A percentile compares a stretch with the other conserved stretches of the same genome.
phyloP scores from a whole-genome alignment of 2,797 vertebrate genomes.

The Echeneis naucrates region DNA sequence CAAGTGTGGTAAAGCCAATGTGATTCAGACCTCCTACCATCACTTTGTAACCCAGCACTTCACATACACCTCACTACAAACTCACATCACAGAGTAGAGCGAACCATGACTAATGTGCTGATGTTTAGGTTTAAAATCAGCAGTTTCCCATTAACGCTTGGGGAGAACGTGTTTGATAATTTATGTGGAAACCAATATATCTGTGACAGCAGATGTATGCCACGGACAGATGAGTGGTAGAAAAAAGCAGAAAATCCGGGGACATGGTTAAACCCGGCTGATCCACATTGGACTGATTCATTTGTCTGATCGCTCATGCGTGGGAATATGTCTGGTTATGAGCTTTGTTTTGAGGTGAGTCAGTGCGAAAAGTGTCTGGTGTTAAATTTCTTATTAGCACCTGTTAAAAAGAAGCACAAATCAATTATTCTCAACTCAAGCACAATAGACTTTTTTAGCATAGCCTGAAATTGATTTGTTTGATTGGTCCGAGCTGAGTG shows the following conservation, averaged over 20 bases:
- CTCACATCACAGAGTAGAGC: not conserved
- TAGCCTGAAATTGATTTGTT: conserved; percentile 36
- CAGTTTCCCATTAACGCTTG: conserved; percentile 16
- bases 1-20: not conserved
- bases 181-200: conserved; percentile 19
- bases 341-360: conserved; percentile 19
- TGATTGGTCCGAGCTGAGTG: not conserved
- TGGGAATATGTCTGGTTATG: conserved; percentile 12
- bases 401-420: conserved; percentile 38
- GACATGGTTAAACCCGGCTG: conserved; percentile 10
- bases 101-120: not conserved
- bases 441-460: conserved; percentile 3
- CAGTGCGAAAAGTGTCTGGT: conserved; percentile 17
- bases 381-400: conserved; percentile 31
- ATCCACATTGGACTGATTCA: conserved; percentile 31
- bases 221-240: not conserved
- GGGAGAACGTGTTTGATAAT: conserved; percentile 20
- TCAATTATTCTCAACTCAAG: conserved; percentile 14
- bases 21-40: not conserved
- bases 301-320: conserved; percentile 32
- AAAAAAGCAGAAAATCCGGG: conserved; percentile 2
- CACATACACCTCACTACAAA: no score
- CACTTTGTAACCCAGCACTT: conserved; percentile 1
- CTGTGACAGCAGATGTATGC: not conserved
- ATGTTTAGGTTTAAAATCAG: conserved; percentile 18